Percentiles rank a stretch among this genome's conserved stretches.
phyloP scores from a whole-genome alignment of 2,888 invertebrate genomes.

The Agriotes lineatus region DNA sequence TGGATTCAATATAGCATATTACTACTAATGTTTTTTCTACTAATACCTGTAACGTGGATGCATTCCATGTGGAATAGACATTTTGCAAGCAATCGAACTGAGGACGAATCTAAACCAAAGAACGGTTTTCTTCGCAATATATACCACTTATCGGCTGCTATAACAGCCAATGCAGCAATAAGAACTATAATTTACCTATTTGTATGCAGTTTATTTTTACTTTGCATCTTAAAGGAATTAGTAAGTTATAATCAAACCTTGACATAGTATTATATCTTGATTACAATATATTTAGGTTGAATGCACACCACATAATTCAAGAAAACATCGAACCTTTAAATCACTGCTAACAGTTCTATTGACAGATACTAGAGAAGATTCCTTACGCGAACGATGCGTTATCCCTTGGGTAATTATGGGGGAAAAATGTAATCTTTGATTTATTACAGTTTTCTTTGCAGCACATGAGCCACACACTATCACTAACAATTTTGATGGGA shows the following conservation, averaged over 20 bases:
- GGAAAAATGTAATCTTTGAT: neutral
- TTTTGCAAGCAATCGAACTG: slow-evolving; percentile 63
- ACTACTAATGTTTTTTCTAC: slow-evolving; percentile 68
- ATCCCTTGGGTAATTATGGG: slow-evolving; percentile 50
- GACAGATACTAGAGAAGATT: neutral
- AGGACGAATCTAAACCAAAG: slow-evolving; percentile 71
- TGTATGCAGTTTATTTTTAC: slow-evolving; percentile 74
- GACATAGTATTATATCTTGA: too few species aligned
- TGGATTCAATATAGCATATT: slow-evolving; percentile 67
- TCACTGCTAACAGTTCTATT: slow-evolving; percentile 1
- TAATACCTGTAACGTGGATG: slow-evolving; percentile 82
- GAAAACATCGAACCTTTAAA: neutral
- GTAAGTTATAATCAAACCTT: too few species aligned
- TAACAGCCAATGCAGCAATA: slow-evolving; percentile 74
- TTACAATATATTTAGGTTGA: slow-evolving; percentile 33
- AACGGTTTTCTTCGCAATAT: slow-evolving; percentile 69
- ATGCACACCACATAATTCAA: slow-evolving; percentile 17
- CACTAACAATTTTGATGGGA: slow-evolving; percentile 75
- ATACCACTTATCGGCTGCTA: slow-evolving; percentile 72
- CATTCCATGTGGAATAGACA: slow-evolving; percentile 76
- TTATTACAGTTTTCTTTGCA: slow-evolving; percentile 58
- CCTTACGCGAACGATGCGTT: slow-evolving; percentile 37
- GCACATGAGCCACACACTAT: slow-evolving; percentile 83
- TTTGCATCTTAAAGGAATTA: slow-evolving; percentile 77
- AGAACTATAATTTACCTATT: slow-evolving; percentile 77